Percentiles rank a stretch among this genome's conserved stretches.
Conservation (phyloP, 2,888 invertebrate genomes). For the Pachydiplax longipennis region DNA sequence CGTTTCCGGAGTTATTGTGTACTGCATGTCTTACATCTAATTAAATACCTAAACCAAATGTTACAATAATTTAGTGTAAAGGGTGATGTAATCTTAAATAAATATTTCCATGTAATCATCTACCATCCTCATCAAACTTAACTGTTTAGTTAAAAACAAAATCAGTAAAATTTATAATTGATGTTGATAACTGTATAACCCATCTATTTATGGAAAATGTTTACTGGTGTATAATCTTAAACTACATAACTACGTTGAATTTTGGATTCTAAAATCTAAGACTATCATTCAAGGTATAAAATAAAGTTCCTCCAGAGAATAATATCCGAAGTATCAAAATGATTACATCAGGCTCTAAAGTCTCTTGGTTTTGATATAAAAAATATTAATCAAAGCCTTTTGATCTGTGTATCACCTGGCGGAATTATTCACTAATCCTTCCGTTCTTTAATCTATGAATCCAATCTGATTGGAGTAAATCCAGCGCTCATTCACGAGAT, state of each 20-base stretch:
- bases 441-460: background rate
- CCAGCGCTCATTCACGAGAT: background rate
- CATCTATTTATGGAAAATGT: no score
- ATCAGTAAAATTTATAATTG: no score
- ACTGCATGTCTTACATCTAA: background rate
- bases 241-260: no score
- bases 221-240: no score
- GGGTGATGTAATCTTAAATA: background rate
- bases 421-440: background rate
- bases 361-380: background rate
- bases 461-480: background rate
- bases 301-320: no score
- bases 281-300: no score
- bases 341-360: no score
- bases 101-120: background rate
- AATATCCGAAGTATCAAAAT: no score
- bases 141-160: no score
- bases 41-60: background rate
- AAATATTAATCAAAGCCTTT: background rate
- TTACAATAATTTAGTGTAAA: background rate
- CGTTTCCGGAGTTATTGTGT: background rate
- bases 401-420: background rate
- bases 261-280: no score
- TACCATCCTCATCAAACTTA: background rate
- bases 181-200: no score